Percentiles rank a stretch among this genome's conserved stretches.
Conservation (phyloP, 2,113 vertebrate genomes). For the Upupa epops region DNA sequence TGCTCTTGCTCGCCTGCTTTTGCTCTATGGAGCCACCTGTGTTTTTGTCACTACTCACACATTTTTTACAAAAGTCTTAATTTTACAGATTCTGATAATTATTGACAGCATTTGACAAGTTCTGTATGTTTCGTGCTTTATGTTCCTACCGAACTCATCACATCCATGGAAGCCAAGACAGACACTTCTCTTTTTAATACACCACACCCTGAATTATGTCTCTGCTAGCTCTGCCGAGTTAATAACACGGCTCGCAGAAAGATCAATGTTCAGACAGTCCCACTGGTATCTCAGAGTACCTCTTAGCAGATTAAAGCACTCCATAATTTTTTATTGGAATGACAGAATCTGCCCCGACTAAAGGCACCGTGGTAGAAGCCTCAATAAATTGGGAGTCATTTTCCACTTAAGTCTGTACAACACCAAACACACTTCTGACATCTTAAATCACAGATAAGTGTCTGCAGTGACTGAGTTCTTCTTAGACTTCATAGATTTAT, state of each 20-base stretch:
- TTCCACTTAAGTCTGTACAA: not conserved
- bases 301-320: conserved; percentile 34
- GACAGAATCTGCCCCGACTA: conserved; percentile 15
- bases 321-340: not conserved
- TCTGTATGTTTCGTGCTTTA: not conserved
- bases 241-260: not conserved
- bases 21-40: not conserved
- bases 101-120: not conserved
- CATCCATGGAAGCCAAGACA: not conserved
- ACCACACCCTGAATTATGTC: not conserved
- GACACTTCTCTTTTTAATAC: not conserved
- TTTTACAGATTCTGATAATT: not conserved
- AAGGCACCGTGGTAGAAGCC: not conserved
- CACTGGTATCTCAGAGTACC: not conserved
- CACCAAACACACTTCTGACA: not conserved
- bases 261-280: conserved; percentile 6
- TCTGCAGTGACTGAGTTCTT: not conserved
- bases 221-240: not conserved
- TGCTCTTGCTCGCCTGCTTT: not conserved
- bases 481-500: not conserved
- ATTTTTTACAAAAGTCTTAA: not conserved
- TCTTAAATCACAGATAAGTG: conserved; percentile 8
- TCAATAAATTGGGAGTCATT: not conserved
- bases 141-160: not conserved
- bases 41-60: not conserved